phyloP scores from a whole-genome alignment of 2,113 vertebrate genomes.

The Bufo gargarizans region DNA sequence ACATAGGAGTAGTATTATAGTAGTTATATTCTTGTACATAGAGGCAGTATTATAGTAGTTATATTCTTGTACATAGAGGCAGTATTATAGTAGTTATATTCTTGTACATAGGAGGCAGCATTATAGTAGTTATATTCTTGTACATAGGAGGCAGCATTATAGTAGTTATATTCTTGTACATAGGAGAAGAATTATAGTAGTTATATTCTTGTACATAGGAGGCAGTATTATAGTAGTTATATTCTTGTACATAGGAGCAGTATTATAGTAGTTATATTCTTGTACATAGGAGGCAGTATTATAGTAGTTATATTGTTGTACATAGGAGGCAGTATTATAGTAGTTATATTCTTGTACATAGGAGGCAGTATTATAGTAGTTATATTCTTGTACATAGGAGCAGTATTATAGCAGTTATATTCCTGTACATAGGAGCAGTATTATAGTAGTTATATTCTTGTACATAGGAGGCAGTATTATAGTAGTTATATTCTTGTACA shows the following conservation, averaged over 20 bases:
- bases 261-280: no score
- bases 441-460: background rate
- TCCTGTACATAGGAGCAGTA: background rate
- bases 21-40: constrained; percentile 3
- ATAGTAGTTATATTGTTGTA: no score
- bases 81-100: no score
- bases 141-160: background rate
- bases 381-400: background rate
- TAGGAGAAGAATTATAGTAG: constrained; percentile 6
- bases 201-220: background rate
- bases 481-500: background rate
- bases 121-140: constrained; percentile 9
- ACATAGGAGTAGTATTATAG: background rate
- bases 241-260: no score
- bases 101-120: background rate
- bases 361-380: constrained; percentile 3
- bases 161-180: background rate
- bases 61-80: constrained; percentile 1
- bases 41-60: constrained; percentile 3
- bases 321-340: no score
- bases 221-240: no score
- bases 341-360: background rate
- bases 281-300: no score
- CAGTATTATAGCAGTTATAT: constrained; percentile 10
- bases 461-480: background rate